Evolutionary conservation across 2,797 vertebrate species (phyloP), one percentile per base, ranked within the genome.

Genomic region (Sebastes itinus): DNA sequence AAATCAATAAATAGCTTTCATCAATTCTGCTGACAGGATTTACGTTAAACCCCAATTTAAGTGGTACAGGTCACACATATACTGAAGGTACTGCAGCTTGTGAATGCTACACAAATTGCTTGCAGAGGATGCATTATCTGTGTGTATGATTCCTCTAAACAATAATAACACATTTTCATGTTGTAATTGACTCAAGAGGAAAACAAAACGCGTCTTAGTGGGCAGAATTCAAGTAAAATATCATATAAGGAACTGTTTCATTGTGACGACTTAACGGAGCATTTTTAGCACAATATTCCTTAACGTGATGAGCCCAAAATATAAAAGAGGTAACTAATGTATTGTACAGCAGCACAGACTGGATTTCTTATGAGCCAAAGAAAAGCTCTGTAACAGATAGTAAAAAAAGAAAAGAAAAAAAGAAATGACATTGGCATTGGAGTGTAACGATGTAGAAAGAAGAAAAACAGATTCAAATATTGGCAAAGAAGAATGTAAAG

Each of bases 271-370:
- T 54, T 55, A 69, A 42, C 54, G 64, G 69, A 90, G 81, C 66
- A 78, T 76, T 81, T 42, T 84, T 69, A 88, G 75, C 80, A 87
- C 72, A 77, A 80, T 79, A 68, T 74, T 75, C 75, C 71, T 82
- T 35, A 71, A 80, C 27, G 67, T 72, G 46, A 89, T 77, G 77
- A 93, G 79, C 85, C 81, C 62, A 78, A 86, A 89, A 67, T 75
- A 87, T 81, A 77, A 63, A 80, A 89, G 95, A 96, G 95, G 95
- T 96, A 95, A 95, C 87, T 82, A 86, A 95, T 87, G 91, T 92
- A 87, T 92, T 77, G 76, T 94, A 94, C 92, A 95, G 94, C 95
- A 95, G 95, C 95, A 92, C 87, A 93, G 81, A 92, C 70, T 75
- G 87, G 82, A 77, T 72, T 84, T 86, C 61, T 72, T 61, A 75